Evolutionary conservation across 1,140 invertebrate species (phyloP), one percentile per base, ranked within the genome.

Genomic region (Ceratoteleas bidentatus): DNA sequence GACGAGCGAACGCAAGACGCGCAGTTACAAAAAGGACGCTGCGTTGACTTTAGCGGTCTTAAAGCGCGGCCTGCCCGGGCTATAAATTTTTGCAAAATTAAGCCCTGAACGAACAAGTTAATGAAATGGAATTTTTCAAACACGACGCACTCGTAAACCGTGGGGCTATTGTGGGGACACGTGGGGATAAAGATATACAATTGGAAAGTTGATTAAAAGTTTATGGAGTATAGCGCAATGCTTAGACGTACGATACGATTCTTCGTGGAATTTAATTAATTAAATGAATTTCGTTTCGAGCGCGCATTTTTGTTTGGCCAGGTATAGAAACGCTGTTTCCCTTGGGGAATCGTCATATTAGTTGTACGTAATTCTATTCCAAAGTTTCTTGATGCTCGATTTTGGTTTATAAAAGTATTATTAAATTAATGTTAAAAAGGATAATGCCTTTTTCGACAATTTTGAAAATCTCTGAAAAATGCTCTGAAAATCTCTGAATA

Each of bases 51-150:
- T 72, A 77, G 15, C 69, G 80, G 72, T 73, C 73, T 62, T 68
- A 77, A 74, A 74, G 73, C 40, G 50, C 40, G 68, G 32, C 53
- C 68, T 11, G 14, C 13, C 11, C 11, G 36, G 43, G n/a, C 34
- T 54, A 60, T 78, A 83, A 77, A 73, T 82, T 82, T 56, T 38
- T 60, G 40, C 56, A 54, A 73, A 83, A 70, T 83, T 74, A 74
- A 78, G 53, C 64, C 14, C 52, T 14, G 47, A 68, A 64, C 57
- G 14, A 78, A 77, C 49, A 73, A 83, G 62, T 78, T 83, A 74
- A 78, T 73, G 74, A 78, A 78, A 78, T 70, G 65, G 60, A 74
- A 83, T 78, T 82, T 81, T 81, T 82, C 50, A 70, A 72, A 81
- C 77, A 78, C 72, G 38, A 49, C 57, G 61, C 62, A 68, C 77